A percentile compares a stretch with the other conserved stretches of the same genome.
Evolutionary conservation across 2,797 vertebrate species (phyloP).

Genomic region (Delichon dasypus): DNA sequence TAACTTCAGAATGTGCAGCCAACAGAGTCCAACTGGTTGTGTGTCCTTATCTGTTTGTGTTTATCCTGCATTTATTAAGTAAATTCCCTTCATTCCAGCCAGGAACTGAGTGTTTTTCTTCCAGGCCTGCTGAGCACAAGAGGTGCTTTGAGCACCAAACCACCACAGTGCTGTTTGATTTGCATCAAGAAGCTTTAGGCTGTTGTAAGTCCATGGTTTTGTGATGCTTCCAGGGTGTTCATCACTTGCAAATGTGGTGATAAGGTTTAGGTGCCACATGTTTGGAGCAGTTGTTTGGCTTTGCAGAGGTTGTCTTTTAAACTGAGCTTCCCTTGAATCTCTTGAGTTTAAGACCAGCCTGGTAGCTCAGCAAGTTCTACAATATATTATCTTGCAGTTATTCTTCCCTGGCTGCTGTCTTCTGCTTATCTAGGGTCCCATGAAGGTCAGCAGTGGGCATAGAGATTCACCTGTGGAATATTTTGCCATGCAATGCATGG

Average conservation of each 20-base stretch:
- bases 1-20: background rate
- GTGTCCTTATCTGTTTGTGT: background rate
- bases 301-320: background rate
- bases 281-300: background rate
- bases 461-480: background rate
- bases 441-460: background rate
- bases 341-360: background rate
- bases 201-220: accelerated
- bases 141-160: background rate
- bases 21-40: background rate
- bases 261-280: background rate
- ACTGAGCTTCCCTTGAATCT: background rate
- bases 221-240: background rate
- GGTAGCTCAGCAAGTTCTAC: background rate
- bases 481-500: background rate
- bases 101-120: background rate
- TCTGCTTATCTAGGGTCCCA: background rate
- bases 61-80: background rate
- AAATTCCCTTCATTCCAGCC: background rate
- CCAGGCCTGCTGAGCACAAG: background rate
- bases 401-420: background rate
- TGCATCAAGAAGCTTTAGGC: background rate
- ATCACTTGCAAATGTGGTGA: background rate
- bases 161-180: background rate
- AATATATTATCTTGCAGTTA: background rate